Base-by-base conservation (phyloP, 2,888 invertebrate genomes). In the Drosophila anomalata region DNA sequence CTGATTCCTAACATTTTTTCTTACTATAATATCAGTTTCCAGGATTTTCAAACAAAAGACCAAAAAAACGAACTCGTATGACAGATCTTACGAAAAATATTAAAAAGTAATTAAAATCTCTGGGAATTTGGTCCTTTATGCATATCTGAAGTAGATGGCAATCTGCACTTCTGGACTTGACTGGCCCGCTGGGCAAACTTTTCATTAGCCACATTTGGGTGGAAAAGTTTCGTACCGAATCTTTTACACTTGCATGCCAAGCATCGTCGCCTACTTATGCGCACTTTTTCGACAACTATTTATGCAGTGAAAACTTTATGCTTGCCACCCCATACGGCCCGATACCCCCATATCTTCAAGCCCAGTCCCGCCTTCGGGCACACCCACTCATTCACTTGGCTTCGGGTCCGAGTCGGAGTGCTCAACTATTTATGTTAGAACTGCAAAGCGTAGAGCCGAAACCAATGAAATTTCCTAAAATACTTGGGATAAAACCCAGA, bases 391-490 rank as follows among this genome's bases (percentile, higher is more conserved):
- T 58, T 56, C 65, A 53, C 53, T 67, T 47, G 72, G 63, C 54
- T 57, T 65, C 57, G 44, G 57, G 56, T 57, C 47, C 70, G 39
- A 58, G 51, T 20, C 22, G 47, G 68, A 61, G 74, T 78, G 73
- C 71, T 82, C 68, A 85, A 85, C 78, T 82, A 86, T 85, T 69
- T 75, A 85, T 82, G 71, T 58, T 66, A 57, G 60, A 72, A 73
- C 73, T 83, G 83, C 71, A 79, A 73, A 82, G 79, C 80, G 73
- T 75, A 83, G 31, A 62, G 81, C 87, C 72, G 74, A 78, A 77
- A 76, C 80, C 87, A 85, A 85, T 87, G 85, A 87, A 87, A 85
- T 85, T 79, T 79, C 73, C 77, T 75, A 65, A 76, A 87, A 80
- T 87, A 74, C 87, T 80, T 82, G 75, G 80, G 78, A 82, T 78